These are phyloP conservation scores for Sylvilagus floridanus DNA, from an alignment of 2,797 vertebrate species.

Conservation along the genomic window DNA sequence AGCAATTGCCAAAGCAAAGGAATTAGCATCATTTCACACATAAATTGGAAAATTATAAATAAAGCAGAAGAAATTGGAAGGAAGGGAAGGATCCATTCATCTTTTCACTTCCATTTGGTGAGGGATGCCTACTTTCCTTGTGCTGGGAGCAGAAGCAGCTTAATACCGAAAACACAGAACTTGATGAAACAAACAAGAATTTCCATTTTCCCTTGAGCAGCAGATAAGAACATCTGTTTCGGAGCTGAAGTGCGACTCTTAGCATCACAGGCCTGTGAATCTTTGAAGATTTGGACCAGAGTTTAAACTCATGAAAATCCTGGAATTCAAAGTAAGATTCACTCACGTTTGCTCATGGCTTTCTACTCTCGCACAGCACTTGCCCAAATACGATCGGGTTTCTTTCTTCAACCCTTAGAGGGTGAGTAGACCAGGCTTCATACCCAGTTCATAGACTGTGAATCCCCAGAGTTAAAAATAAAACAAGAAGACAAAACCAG, in stretches of 20 bases:
- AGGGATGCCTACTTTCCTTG: not conserved
- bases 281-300: not conserved
- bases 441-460: not conserved
- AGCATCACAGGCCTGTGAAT: not conserved
- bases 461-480: not conserved
- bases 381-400: not conserved
- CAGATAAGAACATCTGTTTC: not conserved
- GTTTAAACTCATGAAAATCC: not conserved
- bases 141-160: not conserved
- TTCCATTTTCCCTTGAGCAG: not conserved
- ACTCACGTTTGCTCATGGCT: not conserved
- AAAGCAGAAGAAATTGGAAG: not conserved
- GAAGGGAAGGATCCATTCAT: not conserved
- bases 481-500: not conserved
- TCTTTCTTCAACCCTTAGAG: not conserved
- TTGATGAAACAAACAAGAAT: not conserved
- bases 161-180: not conserved
- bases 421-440: not conserved
- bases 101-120: not conserved
- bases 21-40: slow-evolving; percentile 13
- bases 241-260: not conserved
- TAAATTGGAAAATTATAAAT: slow-evolving; percentile 35
- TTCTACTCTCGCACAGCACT: not conserved
- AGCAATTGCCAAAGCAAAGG: slow-evolving; percentile 8
- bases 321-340: not conserved